Percentiles rank a stretch among this genome's conserved stretches.
Evolutionary conservation across 2,113 vertebrate species (phyloP).

Genomic region (Limnothrissa miodon): DNA sequence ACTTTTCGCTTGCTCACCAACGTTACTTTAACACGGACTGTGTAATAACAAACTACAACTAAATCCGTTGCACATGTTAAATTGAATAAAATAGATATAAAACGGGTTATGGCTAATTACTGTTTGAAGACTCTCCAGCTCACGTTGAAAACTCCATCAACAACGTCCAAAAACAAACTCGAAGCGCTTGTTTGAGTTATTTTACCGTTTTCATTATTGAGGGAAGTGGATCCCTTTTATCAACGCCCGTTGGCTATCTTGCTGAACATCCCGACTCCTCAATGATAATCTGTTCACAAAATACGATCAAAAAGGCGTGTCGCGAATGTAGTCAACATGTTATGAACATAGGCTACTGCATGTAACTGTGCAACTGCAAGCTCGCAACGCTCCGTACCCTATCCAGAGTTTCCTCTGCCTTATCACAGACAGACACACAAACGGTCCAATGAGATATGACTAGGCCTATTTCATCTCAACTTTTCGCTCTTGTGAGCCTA

Average conservation of each 20-base stretch:
- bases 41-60: too few relatives aligned
- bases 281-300: background rate
- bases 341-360: background rate
- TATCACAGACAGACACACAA: too few relatives aligned
- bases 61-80: background rate
- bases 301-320: background rate
- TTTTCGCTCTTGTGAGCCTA: too few relatives aligned
- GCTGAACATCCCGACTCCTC: background rate
- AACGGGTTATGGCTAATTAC: background rate
- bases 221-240: background rate
- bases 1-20: background rate
- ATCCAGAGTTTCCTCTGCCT: too few relatives aligned
- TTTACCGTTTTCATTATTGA: slow-evolving; percentile 8
- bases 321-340: background rate
- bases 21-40: background rate
- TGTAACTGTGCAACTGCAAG: background rate
- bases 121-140: background rate
- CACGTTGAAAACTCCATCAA: background rate
- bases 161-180: background rate
- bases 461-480: too few relatives aligned
- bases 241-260: background rate
- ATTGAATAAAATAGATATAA: background rate
- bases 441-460: too few relatives aligned
- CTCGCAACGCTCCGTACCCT: background rate
- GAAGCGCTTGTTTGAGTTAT: background rate